Percentiles rank a stretch among this genome's conserved stretches.
These are phyloP conservation scores for Scaptomyza caliginosa DNA, from an alignment of 2,888 invertebrate genomes.

Conservation along the genomic window DNA sequence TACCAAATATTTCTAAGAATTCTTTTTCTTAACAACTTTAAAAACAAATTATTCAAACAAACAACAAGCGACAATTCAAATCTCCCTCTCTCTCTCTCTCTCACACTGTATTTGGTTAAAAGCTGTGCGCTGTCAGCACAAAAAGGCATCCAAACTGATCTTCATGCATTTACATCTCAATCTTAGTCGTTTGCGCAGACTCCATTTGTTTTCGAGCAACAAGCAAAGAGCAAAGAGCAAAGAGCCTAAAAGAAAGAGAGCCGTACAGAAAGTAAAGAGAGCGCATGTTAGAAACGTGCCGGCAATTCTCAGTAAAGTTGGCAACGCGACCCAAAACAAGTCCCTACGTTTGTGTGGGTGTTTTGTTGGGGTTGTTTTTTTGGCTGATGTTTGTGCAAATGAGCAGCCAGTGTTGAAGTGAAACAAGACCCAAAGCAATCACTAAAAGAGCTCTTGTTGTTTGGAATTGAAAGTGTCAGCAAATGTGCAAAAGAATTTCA, in stretches of 20 bases:
- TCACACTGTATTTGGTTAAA: conserved; percentile 43
- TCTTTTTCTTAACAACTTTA: conserved; percentile 59
- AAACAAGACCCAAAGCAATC: conserved; percentile 25
- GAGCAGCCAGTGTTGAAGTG: conserved; percentile 26
- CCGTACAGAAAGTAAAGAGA: no score
- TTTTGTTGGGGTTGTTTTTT: conserved; percentile 39
- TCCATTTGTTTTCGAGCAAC: conserved; percentile 19
- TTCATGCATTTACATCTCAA: conserved; percentile 4
- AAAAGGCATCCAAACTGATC: conserved; percentile 29
- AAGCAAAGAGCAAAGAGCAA: background rate
- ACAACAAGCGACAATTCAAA: conserved; percentile 63
- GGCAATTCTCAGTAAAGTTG: conserved; percentile 19
- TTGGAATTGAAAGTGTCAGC: conserved; percentile 52
- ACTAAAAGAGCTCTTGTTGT: conserved; percentile 29
- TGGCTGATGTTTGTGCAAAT: conserved; percentile 25
- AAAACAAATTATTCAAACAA: conserved; percentile 74
- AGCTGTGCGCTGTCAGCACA: conserved; percentile 56
- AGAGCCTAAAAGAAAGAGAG: background rate
- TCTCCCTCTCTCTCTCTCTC: background rate
- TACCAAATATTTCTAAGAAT: conserved; percentile 64
- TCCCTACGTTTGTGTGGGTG: background rate
- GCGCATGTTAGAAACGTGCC: conserved; percentile 20
- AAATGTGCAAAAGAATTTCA: conserved; percentile 48
- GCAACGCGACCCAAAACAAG: conserved; percentile 38
- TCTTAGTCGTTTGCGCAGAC: conserved; percentile 52